These are phyloP conservation scores for Chelon labrosus DNA, from an alignment of 2,797 vertebrate genomes.

Conservation along the genomic window DNA sequence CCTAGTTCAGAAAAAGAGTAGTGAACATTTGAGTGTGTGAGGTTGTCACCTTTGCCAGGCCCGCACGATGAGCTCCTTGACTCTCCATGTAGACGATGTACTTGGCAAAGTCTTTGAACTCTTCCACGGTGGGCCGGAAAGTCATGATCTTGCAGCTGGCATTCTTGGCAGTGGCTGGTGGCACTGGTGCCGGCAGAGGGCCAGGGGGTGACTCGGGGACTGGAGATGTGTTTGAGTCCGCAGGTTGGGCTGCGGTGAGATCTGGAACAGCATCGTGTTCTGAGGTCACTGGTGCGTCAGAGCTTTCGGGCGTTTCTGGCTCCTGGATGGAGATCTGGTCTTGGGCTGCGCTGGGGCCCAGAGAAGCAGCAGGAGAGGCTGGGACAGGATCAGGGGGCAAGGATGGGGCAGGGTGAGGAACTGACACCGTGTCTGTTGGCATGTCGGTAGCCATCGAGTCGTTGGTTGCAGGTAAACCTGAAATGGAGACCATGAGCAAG, in stretches of 20 bases:
- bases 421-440: conserved; percentile 58
- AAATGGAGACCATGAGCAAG: conserved; percentile 2
- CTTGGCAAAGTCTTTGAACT: conserved; percentile 94
- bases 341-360: conserved; percentile 15
- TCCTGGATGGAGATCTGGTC: conserved; percentile 49
- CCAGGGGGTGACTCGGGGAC: conserved; percentile 27
- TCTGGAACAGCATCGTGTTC: conserved; percentile 27
- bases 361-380: conserved; percentile 30
- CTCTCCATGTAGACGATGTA: conserved; percentile 95
- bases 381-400: conserved; percentile 20
- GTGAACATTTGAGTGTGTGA: background rate
- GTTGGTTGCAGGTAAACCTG: conserved; percentile 73
- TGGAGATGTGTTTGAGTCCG: conserved; percentile 8
- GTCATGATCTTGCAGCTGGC: conserved; percentile 98
- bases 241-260: conserved; percentile 16
- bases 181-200: conserved; percentile 68
- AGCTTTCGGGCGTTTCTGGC: conserved; percentile 41
- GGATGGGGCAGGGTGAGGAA: conserved; percentile 44
- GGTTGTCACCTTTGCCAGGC: conserved; percentile 82
- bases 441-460: conserved; percentile 70
- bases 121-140: conserved; percentile 93
- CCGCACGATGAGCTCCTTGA: conserved; percentile 94
- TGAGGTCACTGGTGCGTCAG: conserved; percentile 21
- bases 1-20: background rate
- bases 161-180: conserved; percentile 85